These are phyloP conservation scores for Bursaphelenchus okinawaensis DNA, from an alignment of 2,888 invertebrate species.

Conservation along the genomic window DNA sequence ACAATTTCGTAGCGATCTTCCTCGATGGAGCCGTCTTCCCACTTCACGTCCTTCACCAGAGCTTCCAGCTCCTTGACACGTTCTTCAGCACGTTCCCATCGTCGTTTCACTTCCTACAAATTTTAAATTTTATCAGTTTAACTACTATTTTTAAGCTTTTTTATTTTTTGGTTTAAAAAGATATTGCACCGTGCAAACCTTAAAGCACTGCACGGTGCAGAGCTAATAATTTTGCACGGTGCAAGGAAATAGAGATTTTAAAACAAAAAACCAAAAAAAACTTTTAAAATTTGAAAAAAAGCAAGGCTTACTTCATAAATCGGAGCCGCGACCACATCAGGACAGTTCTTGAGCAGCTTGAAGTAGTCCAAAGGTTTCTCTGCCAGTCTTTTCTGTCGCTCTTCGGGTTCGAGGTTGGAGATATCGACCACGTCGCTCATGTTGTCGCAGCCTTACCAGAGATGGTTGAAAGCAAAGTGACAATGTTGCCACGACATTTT, in stretches of 20 bases:
- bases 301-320: not conserved
- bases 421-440: slow-evolving; percentile 10
- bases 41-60: slow-evolving; percentile 28
- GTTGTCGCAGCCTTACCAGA: no score
- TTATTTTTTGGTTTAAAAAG: no score
- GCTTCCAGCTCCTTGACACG: slow-evolving; percentile 40
- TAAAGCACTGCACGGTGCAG: not conserved
- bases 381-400: slow-evolving; percentile 32
- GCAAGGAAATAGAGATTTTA: not conserved
- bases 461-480: no score
- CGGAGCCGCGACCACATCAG: slow-evolving; percentile 26
- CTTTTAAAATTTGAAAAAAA: not conserved
- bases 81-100: slow-evolving; percentile 38
- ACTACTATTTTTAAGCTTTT: no score
- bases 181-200: no score
- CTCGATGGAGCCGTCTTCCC: slow-evolving; percentile 34
- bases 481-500: no score
- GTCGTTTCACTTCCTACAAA: slow-evolving; percentile 36
- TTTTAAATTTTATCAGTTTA: no score
- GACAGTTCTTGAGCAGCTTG: slow-evolving; percentile 31
- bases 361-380: slow-evolving; percentile 32
- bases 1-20: slow-evolving; percentile 46
- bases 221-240: not conserved
- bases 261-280: not conserved
- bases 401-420: slow-evolving; percentile 21